These are phyloP conservation scores for Anagrus nilaparvatae DNA, from an alignment of 1,140 invertebrate genomes.

Conservation along the genomic window DNA sequence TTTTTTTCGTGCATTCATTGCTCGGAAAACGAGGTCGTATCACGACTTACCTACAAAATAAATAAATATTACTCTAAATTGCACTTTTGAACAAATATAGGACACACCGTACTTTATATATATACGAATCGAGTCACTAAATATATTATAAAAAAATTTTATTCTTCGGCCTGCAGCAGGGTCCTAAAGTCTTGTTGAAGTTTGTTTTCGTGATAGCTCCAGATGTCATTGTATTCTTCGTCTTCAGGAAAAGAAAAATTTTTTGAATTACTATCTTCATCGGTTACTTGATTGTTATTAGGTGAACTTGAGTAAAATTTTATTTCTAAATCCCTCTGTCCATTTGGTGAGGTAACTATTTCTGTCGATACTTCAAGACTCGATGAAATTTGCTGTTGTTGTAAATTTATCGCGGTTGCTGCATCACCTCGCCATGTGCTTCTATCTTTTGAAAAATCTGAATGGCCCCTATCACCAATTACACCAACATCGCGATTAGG, in stretches of 20 bases:
- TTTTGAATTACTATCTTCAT: slow-evolving; percentile 9
- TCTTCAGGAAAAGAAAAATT: slow-evolving; percentile 19
- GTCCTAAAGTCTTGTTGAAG: slow-evolving; percentile 38
- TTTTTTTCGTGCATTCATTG: too few relatives aligned
- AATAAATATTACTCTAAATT: too few relatives aligned
- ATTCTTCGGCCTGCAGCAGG: slow-evolving; percentile 37
- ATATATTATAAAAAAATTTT: too few relatives aligned
- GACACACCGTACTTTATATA: too few relatives aligned
- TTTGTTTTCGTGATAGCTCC: slow-evolving; percentile 40
- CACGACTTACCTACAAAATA: too few relatives aligned
- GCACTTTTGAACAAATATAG: too few relatives aligned
- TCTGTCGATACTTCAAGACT: slow-evolving; percentile 65
- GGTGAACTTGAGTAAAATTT: slow-evolving; percentile 58
- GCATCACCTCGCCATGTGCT: slow-evolving; percentile 29
- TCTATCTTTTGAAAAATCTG: slow-evolving; percentile 16
- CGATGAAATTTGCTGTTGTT: too few relatives aligned
- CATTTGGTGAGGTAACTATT: slow-evolving; percentile 65
- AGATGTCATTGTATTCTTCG: slow-evolving; percentile 36
- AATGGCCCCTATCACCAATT: slow-evolving; percentile 41
- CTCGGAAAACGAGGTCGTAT: too few relatives aligned
- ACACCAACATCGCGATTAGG: slow-evolving; percentile 43
- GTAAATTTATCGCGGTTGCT: slow-evolving; percentile 13
- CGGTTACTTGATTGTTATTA: slow-evolving; percentile 14
- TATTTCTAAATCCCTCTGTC: slow-evolving; percentile 66
- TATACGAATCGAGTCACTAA: too few relatives aligned